Evolutionary conservation across 1,140 invertebrate species (phyloP), one percentile per base, ranked within the genome.

Genomic region (Eumaeus atala): DNA sequence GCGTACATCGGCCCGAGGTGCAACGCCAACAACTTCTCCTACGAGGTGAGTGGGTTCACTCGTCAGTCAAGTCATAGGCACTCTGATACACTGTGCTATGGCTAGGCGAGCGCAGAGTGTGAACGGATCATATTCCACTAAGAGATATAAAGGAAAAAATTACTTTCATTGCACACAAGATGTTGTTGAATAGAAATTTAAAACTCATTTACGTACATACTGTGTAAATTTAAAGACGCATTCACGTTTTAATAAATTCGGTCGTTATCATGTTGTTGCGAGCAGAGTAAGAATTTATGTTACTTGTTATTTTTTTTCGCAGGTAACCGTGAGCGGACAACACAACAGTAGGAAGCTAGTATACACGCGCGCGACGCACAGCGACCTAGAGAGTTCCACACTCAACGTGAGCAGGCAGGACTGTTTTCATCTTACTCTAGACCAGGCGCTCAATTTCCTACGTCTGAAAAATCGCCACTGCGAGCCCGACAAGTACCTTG

Each of bases 351-450:
- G 79, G 1, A 70, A 65, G 21, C 57, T 84, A 0, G 60, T 64
- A 3, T 86, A 83, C 70, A 58, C 60, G 9, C 62, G 83, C 10
- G 51, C 56, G 4, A 77, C 76, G 0, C 83, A 84, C 69, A 78
- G 77, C 66, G 80, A 86, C 48, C 58, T 86, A 1, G 83, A 86
- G 48, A 75, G 63, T 53, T 54, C 68, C 0, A 61, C 71, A 1
- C 40, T 75, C 8, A 75, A 76, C 61, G 58, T 73, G 12, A 73
- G 61, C 21, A 65, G 72, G 0, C 68, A 76, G 54, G 83, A 84
- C 56, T 86, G 79, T 64, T 86, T 84, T 68, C 71, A 77, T 59
- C 62, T 86, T n/a, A 70, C 77, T 0, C 60, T 77, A 12, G 79
- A 79, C 21, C 76, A 83, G 56, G 74, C 79, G 0, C 56, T 72